Evolutionary conservation across 2,888 invertebrate species (phyloP).

Genomic region (Periphyllus acericola): DNA sequence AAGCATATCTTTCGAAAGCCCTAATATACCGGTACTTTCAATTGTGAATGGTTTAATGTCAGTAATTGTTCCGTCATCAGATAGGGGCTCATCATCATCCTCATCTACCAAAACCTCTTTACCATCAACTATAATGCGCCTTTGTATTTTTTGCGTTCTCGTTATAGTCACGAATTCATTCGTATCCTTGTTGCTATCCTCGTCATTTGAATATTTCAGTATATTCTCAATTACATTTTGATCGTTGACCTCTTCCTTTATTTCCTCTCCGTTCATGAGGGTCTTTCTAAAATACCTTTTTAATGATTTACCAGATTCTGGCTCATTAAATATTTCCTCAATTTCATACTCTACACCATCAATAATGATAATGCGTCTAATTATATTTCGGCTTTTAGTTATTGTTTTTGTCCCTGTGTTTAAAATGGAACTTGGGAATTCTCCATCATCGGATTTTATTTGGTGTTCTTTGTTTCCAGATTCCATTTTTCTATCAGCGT

Average conservation of each 20-base stretch:
- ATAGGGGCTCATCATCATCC: not conserved
- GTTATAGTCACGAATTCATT: not conserved
- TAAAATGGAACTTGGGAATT: not conserved
- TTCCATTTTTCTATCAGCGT: not conserved
- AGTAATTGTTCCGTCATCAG: too few relatives aligned
- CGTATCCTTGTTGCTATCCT: not conserved
- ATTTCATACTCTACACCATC: slow-evolving; percentile 2
- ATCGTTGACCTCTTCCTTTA: not conserved
- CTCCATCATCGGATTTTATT: not conserved
- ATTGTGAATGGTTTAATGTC: too few relatives aligned
- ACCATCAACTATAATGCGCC: not conserved
- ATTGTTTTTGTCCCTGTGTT: not conserved
- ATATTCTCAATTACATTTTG: not conserved
- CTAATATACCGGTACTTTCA: too few relatives aligned
- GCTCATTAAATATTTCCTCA: not conserved
- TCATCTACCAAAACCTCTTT: not conserved
- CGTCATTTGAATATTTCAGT: not conserved
- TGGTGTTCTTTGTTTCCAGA: not conserved
- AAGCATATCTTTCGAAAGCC: not conserved
- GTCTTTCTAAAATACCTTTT: not conserved
- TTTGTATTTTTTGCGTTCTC: not conserved
- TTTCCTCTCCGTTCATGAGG: not conserved
- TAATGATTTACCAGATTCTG: not conserved
- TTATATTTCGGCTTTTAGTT: not conserved
- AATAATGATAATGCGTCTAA: not conserved